Base-by-base conservation (phyloP, 1,140 invertebrate genomes). In the Stegodyphus dumicola region DNA sequence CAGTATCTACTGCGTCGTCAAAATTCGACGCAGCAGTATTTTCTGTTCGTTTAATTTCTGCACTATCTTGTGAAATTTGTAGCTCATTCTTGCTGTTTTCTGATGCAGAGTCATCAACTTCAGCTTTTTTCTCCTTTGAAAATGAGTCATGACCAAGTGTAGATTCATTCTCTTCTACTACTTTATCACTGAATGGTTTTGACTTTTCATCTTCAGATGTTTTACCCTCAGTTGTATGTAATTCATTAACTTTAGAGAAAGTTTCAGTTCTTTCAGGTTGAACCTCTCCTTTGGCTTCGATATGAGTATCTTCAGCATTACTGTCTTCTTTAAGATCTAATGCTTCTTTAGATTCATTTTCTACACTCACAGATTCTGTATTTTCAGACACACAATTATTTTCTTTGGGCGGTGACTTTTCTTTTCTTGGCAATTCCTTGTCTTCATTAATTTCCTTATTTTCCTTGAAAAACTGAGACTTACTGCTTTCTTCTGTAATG, bases 241-340 rank as follows among this genome's bases (percentile, higher is more conserved):
- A 33, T 33, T 33, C 33, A 33, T 33, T 33, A 33, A 33, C 33
- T 33, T 33, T 33, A 5, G 56, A 60, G 9, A 11, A 9, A 33
- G 69, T 48, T n/a, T 74, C 71, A n/a, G 51, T 53, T n/a, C 52
- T 53, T 86, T 64, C 77, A 60, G 49, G n/a, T 71, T 15, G 76
- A 60, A 54, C 74, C 10, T 75, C 60, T 6, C 81, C 80, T 7
- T 74, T 70, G 53, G 84, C 80, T 11, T 77, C 70, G 2, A 77
- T 75, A 15, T 77, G 76, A 60, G 80, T 77, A 4, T 87, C 80
- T 13, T 87, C 70, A 7, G 76, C 83, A 5, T 85, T 80, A 10
- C 78, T 86, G 17, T 79, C 79, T 7, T 87, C 84, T 65, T 87
- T 84, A 13, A 85, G 75, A 76, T 77, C 79, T 48, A 77, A 66